Conservation (phyloP, 2,797 vertebrate species). For the Enteromius radiatus region DNA sequence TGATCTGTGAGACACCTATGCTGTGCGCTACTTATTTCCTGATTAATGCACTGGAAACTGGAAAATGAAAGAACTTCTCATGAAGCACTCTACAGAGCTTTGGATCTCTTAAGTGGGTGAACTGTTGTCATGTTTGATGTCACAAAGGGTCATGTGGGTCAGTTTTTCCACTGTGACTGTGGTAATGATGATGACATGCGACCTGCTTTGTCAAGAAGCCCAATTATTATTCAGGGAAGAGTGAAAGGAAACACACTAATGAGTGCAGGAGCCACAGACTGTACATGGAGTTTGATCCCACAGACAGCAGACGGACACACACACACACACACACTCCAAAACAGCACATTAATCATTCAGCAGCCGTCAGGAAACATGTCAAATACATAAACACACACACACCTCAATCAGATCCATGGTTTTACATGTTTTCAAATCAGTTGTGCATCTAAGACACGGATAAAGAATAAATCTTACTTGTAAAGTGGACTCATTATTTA, state of each 20-base stretch:
- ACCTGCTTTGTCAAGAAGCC: not conserved
- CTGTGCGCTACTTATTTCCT: no score
- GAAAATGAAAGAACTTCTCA: not conserved
- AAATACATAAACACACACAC: not conserved
- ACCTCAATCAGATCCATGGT: not conserved
- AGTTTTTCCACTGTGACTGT: not conserved
- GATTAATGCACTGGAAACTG: not conserved
- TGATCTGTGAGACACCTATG: not conserved
- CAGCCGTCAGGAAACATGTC: not conserved
- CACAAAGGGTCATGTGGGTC: not conserved
- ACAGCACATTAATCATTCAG: not conserved
- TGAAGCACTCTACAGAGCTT: not conserved
- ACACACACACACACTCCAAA: conserved; percentile 1
- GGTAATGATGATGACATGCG: not conserved
- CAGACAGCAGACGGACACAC: not conserved
- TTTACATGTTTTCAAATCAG: not conserved
- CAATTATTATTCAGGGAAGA: conserved; percentile 1
- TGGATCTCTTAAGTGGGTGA: not conserved
- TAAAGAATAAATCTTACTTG: not conserved
- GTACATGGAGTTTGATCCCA: conserved; percentile 9
- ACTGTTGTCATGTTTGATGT: not conserved
- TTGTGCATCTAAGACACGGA: not conserved
- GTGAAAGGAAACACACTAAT: not conserved
- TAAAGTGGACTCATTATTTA: not conserved
- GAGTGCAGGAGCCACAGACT: conserved; percentile 10